Percentiles rank a stretch among this genome's conserved stretches.
These are phyloP conservation scores for Apotomis turbidana DNA, from an alignment of 2,888 invertebrate genomes.

Conservation along the genomic window DNA sequence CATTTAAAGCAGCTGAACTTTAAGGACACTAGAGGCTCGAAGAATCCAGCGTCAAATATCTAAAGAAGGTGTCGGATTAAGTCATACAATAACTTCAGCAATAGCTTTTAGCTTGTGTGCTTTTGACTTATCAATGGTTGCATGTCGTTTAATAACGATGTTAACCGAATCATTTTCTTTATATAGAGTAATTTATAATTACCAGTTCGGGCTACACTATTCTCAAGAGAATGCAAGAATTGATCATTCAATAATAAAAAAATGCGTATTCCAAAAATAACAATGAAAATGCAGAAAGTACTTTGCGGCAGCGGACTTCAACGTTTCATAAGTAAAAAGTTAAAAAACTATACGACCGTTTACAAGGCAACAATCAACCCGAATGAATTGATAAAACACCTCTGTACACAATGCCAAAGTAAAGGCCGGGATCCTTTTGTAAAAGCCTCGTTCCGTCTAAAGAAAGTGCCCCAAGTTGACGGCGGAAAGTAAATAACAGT, in stretches of 20 bases:
- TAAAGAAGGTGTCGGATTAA: not conserved
- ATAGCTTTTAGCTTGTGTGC: too few species aligned
- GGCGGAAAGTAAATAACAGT: conserved; percentile 68
- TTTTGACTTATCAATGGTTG: too few species aligned
- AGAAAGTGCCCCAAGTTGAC: conserved; percentile 47
- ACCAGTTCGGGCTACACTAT: not conserved
- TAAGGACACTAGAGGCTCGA: conserved; percentile 10
- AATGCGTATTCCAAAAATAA: not conserved
- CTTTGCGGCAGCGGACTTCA: not conserved
- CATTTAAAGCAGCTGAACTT: conserved; percentile 39
- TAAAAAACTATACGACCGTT: not conserved
- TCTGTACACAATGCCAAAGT: conserved; percentile 63
- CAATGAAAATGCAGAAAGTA: not conserved
- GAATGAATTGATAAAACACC: conserved; percentile 52
- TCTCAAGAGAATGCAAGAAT: not conserved
- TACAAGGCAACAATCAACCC: conserved; percentile 15
- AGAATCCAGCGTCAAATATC: not conserved
- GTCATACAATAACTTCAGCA: not conserved
- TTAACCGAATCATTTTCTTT: not conserved
- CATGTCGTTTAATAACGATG: not conserved
- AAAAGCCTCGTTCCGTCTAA: conserved; percentile 49
- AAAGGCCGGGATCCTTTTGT: conserved; percentile 57
- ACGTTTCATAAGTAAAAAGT: not conserved
- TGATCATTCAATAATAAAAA: not conserved
- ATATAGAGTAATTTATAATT: not conserved